Conservation (phyloP, 1,140 invertebrate species). For the Anastrepha ludens region DNA sequence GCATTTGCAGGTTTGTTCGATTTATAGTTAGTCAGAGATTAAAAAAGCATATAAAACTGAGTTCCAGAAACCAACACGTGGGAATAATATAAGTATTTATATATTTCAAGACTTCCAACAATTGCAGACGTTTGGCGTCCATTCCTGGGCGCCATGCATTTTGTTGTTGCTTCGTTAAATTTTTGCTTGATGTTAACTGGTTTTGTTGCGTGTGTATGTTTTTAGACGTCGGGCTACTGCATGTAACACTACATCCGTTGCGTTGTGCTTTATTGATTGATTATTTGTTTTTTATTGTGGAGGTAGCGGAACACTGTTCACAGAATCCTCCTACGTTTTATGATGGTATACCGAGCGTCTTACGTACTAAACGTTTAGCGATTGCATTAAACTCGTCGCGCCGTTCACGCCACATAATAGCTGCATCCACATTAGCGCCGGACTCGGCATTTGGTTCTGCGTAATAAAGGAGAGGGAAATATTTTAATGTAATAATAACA, state of each 20-base stretch:
- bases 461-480: slow-evolving; percentile 60
- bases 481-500: background rate
- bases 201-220: slow-evolving; percentile 32
- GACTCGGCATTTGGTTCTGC: slow-evolving; percentile 99
- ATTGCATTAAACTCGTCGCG: slow-evolving; percentile 95
- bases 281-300: background rate
- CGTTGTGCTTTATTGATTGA: background rate
- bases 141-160: background rate
- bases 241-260: background rate
- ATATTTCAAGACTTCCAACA: background rate
- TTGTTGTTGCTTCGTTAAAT: background rate
- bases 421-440: slow-evolving; percentile 99
- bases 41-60: slow-evolving; percentile 17
- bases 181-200: slow-evolving; percentile 27
- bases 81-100: slow-evolving; percentile 15
- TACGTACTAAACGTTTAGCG: slow-evolving; percentile 92
- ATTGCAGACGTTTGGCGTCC: background rate
- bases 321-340: slow-evolving; percentile 57
- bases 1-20: background rate
- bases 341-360: slow-evolving; percentile 87
- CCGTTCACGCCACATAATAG: slow-evolving; percentile 99
- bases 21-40: background rate
- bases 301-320: background rate
- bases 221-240: background rate
- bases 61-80: background rate